Percentiles rank a stretch among this genome's conserved stretches.
Evolutionary conservation across 2,888 invertebrate genomes (phyloP).

Genomic region (Lasius fuliginosus): DNA sequence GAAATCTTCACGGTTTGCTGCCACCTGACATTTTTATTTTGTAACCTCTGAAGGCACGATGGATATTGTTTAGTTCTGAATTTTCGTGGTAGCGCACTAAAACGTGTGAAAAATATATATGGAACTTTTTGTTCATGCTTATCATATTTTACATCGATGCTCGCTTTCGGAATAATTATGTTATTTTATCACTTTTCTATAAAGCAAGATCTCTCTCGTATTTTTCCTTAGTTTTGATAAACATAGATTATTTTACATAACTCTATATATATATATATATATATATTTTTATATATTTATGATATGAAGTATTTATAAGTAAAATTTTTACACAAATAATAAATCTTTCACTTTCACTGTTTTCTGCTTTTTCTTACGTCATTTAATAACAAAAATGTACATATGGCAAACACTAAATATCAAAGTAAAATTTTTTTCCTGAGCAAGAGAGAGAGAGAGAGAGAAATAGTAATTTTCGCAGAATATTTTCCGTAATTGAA

Average conservation of each 20-base stretch:
- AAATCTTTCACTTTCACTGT: not conserved
- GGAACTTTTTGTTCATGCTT: not conserved
- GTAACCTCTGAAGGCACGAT: conserved; percentile 5
- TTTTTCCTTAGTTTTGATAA: not conserved
- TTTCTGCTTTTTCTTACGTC: not conserved
- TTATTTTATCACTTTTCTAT: conserved; percentile 7
- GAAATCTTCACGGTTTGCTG: conserved; percentile 77
- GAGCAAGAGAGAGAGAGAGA: no score
- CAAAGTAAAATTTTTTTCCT: not conserved
- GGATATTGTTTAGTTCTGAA: conserved; percentile 14
- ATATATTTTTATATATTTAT: not conserved
- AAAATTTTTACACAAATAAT: not conserved
- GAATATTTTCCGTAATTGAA: not conserved
- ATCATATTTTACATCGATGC: not conserved
- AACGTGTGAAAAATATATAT: conserved; percentile 9
- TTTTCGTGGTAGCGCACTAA: not conserved
- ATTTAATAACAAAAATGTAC: not conserved
- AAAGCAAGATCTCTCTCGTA: not conserved
- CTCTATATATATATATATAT: no score
- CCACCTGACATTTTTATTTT: conserved; percentile 49
- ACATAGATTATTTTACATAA: not conserved
- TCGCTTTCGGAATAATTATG: not conserved
- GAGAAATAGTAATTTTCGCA: not conserved
- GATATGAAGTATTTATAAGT: not conserved
- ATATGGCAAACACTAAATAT: not conserved